Conservation (phyloP, 2,888 invertebrate genomes). For the Esperia sulphurella region DNA sequence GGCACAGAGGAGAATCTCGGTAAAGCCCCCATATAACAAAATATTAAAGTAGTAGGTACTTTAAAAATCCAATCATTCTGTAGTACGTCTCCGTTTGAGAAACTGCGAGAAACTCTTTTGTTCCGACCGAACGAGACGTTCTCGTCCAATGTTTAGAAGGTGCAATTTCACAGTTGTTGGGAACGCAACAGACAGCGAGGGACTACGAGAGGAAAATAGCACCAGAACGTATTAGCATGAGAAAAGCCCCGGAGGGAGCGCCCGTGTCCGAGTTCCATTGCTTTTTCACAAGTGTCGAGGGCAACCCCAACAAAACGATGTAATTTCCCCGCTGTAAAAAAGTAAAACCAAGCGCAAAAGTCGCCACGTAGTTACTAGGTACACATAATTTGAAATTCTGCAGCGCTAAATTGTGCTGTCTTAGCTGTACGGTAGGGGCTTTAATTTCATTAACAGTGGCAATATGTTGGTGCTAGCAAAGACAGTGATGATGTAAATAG, state of each 20-base stretch:
- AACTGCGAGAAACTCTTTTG: slow-evolving; percentile 1
- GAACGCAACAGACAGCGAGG: slow-evolving; percentile 40
- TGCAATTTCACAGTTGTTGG: slow-evolving; percentile 63
- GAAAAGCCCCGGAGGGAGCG: slow-evolving; percentile 13
- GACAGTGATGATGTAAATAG: neutral
- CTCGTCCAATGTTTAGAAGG: slow-evolving; percentile 41
- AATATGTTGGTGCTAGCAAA: slow-evolving; percentile 1
- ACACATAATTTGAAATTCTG: slow-evolving; percentile 36
- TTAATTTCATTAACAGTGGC: slow-evolving; percentile 53
- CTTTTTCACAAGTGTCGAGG: slow-evolving; percentile 29
- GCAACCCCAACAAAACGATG: slow-evolving; percentile 22
- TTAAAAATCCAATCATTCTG: neutral
- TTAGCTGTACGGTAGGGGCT: slow-evolving; percentile 32
- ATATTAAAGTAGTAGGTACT: no score
- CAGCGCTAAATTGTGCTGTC: slow-evolving; percentile 43
- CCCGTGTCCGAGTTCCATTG: slow-evolving; percentile 26
- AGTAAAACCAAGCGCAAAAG: slow-evolving; percentile 15
- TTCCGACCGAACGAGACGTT: slow-evolving; percentile 27
- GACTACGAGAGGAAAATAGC: slow-evolving; percentile 2
- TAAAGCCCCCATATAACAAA: no score
- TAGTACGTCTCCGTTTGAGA: neutral
- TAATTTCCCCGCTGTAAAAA: slow-evolving; percentile 28
- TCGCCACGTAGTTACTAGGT: neutral
- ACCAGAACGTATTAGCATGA: slow-evolving; percentile 16
- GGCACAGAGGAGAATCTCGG: no score